Evolutionary conservation across 2,113 vertebrate genomes (phyloP).

Genomic region (Prunella fulvescens): DNA sequence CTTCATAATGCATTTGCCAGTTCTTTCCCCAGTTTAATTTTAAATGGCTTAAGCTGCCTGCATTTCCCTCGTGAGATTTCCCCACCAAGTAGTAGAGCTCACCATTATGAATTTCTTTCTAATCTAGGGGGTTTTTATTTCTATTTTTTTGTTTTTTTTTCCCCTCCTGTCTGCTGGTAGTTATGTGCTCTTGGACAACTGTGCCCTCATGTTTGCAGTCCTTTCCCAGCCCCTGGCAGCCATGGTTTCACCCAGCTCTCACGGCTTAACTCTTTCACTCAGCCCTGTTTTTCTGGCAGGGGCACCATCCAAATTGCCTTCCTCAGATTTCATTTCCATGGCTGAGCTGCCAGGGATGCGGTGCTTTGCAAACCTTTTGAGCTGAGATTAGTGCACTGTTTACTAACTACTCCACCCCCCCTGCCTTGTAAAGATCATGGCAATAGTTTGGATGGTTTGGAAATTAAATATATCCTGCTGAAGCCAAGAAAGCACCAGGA

Average conservation of each 20-base stretch:
- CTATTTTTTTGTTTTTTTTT: too few relatives aligned
- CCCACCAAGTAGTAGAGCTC: background rate
- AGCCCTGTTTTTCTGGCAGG: background rate
- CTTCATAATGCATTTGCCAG: constrained; percentile 40
- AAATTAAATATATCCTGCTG: background rate
- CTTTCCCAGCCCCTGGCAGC: background rate
- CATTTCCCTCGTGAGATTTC: constrained; percentile 16
- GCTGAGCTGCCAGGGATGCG: background rate
- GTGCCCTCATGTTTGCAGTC: background rate
- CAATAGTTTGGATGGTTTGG: background rate
- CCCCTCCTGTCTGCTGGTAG: background rate
- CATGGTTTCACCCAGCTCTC: background rate
- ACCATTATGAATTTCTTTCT: constrained; percentile 18
- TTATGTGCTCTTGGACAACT: background rate
- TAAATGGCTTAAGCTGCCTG: constrained; percentile 55
- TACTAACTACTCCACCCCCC: background rate
- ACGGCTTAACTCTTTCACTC: background rate
- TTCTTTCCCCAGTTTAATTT: constrained; percentile 55
- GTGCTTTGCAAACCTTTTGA: constrained; percentile 1
- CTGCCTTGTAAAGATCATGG: rapidly evolving
- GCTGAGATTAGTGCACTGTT: background rate
- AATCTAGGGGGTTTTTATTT: background rate
- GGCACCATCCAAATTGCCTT: background rate
- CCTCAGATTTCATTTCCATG: background rate
- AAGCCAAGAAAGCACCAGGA: background rate